Base-by-base conservation (phyloP, 2,888 invertebrate species). In the Scaptomyza parva region DNA sequence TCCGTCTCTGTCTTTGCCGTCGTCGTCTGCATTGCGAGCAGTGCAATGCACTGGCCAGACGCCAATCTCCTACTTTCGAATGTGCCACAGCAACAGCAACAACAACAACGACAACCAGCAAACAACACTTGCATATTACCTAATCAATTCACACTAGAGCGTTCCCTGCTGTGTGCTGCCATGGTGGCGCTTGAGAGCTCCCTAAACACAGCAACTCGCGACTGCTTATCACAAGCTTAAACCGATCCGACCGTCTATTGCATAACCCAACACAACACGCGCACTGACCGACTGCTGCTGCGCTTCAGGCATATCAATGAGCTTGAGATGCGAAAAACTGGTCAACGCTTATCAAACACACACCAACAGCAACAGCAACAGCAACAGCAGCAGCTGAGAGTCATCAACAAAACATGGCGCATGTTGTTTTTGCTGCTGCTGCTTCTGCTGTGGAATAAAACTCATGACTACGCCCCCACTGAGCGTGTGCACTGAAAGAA, bases 261-360 rank as follows among this genome's bases (percentile, higher is more conserved):
- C 73, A 74, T 74, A 74, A 74, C n/a, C n/a, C 55, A 62, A 14
- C 52, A 58, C 47, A 67, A 61, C 52, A 62, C 47, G 73, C 76
- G 65, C 60, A 41, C 22, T n/a, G n/a, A n/a, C n/a, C n/a, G n/a
- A n/a, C n/a, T n/a, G n/a, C n/a, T n/a, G n/a, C n/a, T 61, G 69
- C 22, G 33, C 72, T 67, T 70, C 72, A 68, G 82, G 87, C 82
- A 82, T 82, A 78, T 84, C 87, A 86, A 82, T 87, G 78, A 76
- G 82, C 65, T 75, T 84, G 76, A 70, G 82, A 65, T 78, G 50
- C 66, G 47, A 51, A 51, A 51, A 66, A 60, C 35, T 17, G 18
- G n/a, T 18, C 18, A 30, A n/a, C 18, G 26, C 26, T 5, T 6
- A 26, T n/a, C n/a, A n/a, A n/a, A n/a, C n/a, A n/a, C n/a, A n/a